phyloP scores from a whole-genome alignment of 1,140 invertebrate genomes.

The Orchesella cincta region DNA sequence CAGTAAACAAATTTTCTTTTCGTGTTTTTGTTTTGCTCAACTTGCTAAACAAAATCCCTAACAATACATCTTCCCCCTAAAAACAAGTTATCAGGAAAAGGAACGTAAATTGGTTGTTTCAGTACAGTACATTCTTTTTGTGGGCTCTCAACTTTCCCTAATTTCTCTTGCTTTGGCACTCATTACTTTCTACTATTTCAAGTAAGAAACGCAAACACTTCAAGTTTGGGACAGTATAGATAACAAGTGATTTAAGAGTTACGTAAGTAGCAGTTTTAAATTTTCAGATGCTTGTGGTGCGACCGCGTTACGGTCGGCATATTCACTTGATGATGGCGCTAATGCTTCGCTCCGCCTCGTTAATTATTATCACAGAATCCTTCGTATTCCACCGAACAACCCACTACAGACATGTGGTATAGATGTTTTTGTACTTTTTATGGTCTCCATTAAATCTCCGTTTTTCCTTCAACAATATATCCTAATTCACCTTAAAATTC shows the following conservation, averaged over 20 bases:
- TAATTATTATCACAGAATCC: slow-evolving; percentile 57
- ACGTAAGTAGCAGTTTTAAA: not conserved
- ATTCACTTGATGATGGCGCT: slow-evolving; percentile 60
- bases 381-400: slow-evolving; percentile 45
- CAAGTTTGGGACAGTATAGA: not conserved
- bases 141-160: slow-evolving; percentile 57
- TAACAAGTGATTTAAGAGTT: not conserved
- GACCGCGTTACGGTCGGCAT: slow-evolving; percentile 59
- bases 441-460: too few species aligned
- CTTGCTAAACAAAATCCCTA: too few species aligned
- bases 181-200: slow-evolving; percentile 59
- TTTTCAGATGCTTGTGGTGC: slow-evolving; percentile 58
- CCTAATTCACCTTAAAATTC: too few species aligned
- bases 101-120: not conserved
- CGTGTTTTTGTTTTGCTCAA: too few species aligned
- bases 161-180: slow-evolving; percentile 55
- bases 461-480: too few species aligned
- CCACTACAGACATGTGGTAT: slow-evolving; percentile 51
- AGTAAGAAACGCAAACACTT: slow-evolving; percentile 51
- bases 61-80: too few species aligned
- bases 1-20: not conserved
- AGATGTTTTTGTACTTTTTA: too few species aligned
- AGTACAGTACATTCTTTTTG: slow-evolving; percentile 56
- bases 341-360: slow-evolving; percentile 56
- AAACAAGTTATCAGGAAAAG: not conserved